These are phyloP conservation scores for Aspiorhynchus laticeps DNA, from an alignment of 2,113 vertebrate genomes.

Conservation along the genomic window DNA sequence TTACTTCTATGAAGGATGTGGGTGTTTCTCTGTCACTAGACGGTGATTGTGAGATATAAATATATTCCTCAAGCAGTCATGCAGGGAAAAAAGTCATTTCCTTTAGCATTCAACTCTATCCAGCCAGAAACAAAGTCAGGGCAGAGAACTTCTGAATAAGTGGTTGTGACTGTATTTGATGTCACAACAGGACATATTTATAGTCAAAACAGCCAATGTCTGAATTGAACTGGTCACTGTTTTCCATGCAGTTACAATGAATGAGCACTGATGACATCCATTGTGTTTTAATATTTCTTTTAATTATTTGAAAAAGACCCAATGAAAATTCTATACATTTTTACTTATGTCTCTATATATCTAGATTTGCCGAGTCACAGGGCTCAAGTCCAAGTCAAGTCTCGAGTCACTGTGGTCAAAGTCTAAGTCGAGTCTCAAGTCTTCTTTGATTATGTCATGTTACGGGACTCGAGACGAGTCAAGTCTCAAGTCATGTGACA, in stretches of 20 bases:
- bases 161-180: neutral
- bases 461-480: no score
- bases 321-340: no score
- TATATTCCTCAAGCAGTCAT: neutral
- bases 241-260: neutral
- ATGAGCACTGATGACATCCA: neutral
- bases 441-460: no score
- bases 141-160: neutral
- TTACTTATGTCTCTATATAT: no score
- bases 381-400: no score
- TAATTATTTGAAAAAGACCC: no score
- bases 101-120: neutral
- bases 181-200: conserved; percentile 4
- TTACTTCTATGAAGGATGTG: neutral
- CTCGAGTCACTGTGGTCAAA: no score
- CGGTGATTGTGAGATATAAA: neutral
- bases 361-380: no score
- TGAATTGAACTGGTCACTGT: neutral
- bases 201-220: neutral
- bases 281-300: no score
- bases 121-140: neutral
- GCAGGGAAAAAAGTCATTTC: neutral
- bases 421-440: no score
- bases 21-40: neutral
- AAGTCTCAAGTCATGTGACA: no score